A percentile compares a stretch with the other conserved stretches of the same genome.
Evolutionary conservation across 2,888 invertebrate species (phyloP).

Genomic region (Drosophila suboccidentalis): DNA sequence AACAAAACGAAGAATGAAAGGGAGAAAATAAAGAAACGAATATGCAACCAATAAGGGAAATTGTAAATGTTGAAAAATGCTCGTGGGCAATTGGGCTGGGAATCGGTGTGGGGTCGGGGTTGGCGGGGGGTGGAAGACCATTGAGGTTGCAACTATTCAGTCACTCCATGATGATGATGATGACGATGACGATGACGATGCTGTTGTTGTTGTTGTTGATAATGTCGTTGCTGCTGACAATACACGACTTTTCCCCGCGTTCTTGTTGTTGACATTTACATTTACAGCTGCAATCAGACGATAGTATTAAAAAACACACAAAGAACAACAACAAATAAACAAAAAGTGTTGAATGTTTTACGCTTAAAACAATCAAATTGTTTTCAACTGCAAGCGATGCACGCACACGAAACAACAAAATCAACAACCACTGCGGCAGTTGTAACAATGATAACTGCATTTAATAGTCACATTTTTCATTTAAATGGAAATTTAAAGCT

Average conservation of each 20-base stretch:
- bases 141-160: constrained; percentile 1
- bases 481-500: constrained; percentile 28
- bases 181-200: constrained; percentile 16
- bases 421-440: constrained; percentile 16
- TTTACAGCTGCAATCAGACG: constrained; percentile 63
- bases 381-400: constrained; percentile 33
- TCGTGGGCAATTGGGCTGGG: constrained; percentile 29
- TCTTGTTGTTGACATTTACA: constrained; percentile 39
- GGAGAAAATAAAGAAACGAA: constrained; percentile 47
- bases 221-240: constrained; percentile 35
- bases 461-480: constrained; percentile 31
- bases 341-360: constrained; percentile 52
- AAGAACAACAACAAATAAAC: constrained; percentile 19
- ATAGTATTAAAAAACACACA: constrained; percentile 14
- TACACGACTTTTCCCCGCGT: no score
- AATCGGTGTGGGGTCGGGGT: neutral
- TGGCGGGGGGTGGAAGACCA: neutral
- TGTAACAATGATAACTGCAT: constrained; percentile 21
- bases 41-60: constrained; percentile 71
- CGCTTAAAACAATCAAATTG: constrained; percentile 67
- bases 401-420: constrained; percentile 21
- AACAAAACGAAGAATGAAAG: constrained; percentile 25
- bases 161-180: constrained; percentile 31
- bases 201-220: constrained; percentile 11
- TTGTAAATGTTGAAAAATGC: constrained; percentile 66